phyloP scores from a whole-genome alignment of 2,113 vertebrate genomes.

The Natator depressus region DNA sequence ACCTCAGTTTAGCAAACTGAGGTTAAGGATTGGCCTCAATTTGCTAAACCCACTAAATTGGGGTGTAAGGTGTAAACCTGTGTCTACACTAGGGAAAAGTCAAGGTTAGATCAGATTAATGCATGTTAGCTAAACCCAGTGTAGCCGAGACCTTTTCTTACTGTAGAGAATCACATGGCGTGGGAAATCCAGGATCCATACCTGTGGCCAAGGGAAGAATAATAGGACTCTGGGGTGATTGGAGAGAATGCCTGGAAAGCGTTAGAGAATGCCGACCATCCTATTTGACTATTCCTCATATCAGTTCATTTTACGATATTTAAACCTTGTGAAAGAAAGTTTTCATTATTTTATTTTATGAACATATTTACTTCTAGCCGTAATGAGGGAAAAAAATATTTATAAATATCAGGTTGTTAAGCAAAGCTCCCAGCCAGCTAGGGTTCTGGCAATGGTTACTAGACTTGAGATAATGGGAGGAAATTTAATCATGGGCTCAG shows the following conservation, averaged over 20 bases:
- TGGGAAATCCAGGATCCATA: neutral
- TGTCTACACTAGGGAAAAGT: neutral
- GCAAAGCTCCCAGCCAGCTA: neutral
- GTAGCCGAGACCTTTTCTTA: neutral
- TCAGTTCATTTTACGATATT: neutral
- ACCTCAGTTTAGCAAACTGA: neutral
- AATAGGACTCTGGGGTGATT: neutral
- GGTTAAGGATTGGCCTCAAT: neutral
- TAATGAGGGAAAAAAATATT: neutral
- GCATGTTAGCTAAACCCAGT: neutral
- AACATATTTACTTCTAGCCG: neutral
- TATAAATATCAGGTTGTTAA: neutral
- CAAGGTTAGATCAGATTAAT: no score
- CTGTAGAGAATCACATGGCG: neutral
- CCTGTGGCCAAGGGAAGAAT: no score
- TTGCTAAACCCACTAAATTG: neutral
- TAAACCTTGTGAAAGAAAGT: no score
- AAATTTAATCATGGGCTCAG: neutral
- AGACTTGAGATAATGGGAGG: neutral
- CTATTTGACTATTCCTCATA: neutral
- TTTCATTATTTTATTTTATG: no score
- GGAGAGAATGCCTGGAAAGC: neutral
- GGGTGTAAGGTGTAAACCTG: conserved; percentile 19
- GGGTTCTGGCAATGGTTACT: neutral
- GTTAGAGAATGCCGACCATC: neutral